A percentile compares a stretch with the other conserved stretches of the same genome.
phyloP scores from a whole-genome alignment of 2,797 vertebrate species.

The Poeciliopsis turneri region DNA sequence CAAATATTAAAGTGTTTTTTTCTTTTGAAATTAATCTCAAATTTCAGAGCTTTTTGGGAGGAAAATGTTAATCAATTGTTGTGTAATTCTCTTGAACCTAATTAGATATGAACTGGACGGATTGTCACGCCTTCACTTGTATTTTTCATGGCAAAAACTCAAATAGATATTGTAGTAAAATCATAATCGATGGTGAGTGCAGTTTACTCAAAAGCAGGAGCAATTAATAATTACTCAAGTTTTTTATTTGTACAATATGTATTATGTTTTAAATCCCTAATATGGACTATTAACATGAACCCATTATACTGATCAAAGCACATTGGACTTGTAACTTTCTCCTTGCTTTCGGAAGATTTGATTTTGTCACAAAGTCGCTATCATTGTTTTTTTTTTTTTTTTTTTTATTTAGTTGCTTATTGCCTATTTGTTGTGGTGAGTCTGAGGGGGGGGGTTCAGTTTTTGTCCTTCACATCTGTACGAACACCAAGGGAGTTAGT shows the following conservation, averaged over 20 bases:
- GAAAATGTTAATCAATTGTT: too few relatives aligned
- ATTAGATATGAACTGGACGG: neutral
- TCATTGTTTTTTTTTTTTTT: neutral
- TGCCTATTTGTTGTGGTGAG: neutral
- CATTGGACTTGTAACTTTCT: neutral
- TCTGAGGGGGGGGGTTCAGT: conserved; percentile 14
- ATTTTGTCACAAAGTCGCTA: neutral
- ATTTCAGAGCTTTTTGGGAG: too few relatives aligned
- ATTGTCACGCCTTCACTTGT: neutral
- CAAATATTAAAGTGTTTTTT: too few relatives aligned
- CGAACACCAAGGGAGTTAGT: conserved; percentile 50
- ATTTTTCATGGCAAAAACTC: neutral
- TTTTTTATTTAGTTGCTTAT: neutral
- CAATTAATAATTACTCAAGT: neutral
- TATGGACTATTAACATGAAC: neutral
- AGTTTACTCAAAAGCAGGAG: neutral
- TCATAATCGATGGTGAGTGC: neutral
- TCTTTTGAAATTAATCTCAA: too few relatives aligned
- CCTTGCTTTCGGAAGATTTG: neutral
- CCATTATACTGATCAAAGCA: neutral
- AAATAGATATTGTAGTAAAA: neutral
- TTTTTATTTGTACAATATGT: neutral
- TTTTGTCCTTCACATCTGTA: conserved; percentile 54
- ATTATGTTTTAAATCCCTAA: neutral
- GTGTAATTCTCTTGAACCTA: neutral